Evolutionary conservation across 2,113 vertebrate species (phyloP), one percentile per base, ranked within the genome.

Genomic region (Mobula birostris): DNA sequence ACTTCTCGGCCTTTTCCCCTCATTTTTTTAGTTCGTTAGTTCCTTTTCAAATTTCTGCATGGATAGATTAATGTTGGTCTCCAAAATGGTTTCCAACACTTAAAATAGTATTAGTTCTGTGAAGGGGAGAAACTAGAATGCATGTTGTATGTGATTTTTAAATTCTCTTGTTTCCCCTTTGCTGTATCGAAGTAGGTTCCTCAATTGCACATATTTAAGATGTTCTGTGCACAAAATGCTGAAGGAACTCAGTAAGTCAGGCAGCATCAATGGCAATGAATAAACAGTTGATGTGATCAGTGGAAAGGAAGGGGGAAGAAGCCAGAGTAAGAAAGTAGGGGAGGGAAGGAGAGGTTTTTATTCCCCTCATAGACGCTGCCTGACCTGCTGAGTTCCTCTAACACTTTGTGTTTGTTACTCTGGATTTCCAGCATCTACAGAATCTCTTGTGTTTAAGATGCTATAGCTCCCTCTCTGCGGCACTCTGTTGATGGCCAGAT

Each of bases 141-240:
- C 19, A 27, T 74, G 68, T 7, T 40, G 36, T 93, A 40, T 93
- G 24, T 74, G 68, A 93, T 93, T 90, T 48, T 58, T 56, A 93
- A 93, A 74, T 93, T 93, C 68, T 88, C 63, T n/a, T 21, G 68
- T 72, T 92, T 74, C 66, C 40, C 68, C 91, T 24, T 93, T 74
- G 68, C 40, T 93, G 70, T 70, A 93, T 74, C 68, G 11, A 48
- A 74, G 70, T 93, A 56, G 40, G 70, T 11, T 93, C 74, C 74
- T 66, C 90, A 92, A 92, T 92, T 92, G 90, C 68, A 93, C 70
- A 93, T 74, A 11, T 93, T 93, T 24, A 74, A 70, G 24, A 70
- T 76, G 5, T 74, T 48, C 48, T 48, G 48, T 48, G 48, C 48
- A 48, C 48, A 48, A 48, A 48, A 48, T 48, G 48, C 48, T 48